Conservation (phyloP, 2,888 invertebrate genomes). For the Rotaria magnacalcarata region DNA sequence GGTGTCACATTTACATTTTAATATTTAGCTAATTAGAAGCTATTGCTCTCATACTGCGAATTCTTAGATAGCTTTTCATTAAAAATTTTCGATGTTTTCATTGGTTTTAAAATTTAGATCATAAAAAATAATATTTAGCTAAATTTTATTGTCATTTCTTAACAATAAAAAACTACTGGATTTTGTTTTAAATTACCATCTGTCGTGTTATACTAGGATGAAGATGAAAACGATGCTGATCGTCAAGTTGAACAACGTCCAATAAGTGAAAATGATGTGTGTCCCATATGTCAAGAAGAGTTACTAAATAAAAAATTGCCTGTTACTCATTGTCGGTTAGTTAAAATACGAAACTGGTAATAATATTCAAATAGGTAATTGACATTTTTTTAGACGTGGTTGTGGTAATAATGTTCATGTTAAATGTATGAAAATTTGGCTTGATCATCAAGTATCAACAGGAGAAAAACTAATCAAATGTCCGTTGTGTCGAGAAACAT, state of each 20-base stretch:
- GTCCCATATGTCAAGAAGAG: slow-evolving; percentile 60
- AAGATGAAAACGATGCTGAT: background rate
- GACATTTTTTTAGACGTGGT: slow-evolving; percentile 52
- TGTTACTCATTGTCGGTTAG: slow-evolving; percentile 59
- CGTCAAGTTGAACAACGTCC: slow-evolving; percentile 36
- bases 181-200: too few relatives aligned
- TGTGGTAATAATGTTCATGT: slow-evolving; percentile 60
- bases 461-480: slow-evolving; percentile 54
- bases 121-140: too few relatives aligned
- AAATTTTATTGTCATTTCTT: too few relatives aligned
- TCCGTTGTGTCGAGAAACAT: slow-evolving; percentile 59
- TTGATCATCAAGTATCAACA: slow-evolving; percentile 54
- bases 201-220: background rate
- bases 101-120: too few relatives aligned
- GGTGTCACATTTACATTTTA: too few relatives aligned
- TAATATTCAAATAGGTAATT: background rate
- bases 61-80: too few relatives aligned
- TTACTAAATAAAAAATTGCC: slow-evolving; percentile 55
- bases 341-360: too few relatives aligned
- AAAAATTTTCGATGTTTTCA: too few relatives aligned
- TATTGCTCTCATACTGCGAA: too few relatives aligned
- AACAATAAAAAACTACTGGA: too few relatives aligned
- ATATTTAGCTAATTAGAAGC: too few relatives aligned
- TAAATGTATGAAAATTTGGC: slow-evolving; percentile 60
- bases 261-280: slow-evolving; percentile 52